Conservation (phyloP, 1,140 invertebrate genomes). For the Solenopsis invicta region DNA sequence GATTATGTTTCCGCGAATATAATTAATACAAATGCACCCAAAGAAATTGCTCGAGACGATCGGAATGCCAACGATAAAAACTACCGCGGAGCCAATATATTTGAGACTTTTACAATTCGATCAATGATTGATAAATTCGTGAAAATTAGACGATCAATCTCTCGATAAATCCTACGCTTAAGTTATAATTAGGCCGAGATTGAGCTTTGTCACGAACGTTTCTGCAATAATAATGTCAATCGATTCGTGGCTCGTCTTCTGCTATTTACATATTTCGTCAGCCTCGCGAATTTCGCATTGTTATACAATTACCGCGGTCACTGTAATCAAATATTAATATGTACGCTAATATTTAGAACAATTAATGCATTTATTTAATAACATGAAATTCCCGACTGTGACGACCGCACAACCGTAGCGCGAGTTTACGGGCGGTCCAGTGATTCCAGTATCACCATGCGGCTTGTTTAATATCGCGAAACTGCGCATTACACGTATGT, state of each 20-base stretch:
- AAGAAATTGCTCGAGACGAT: neutral
- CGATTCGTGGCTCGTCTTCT: neutral
- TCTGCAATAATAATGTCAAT: neutral
- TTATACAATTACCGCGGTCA: slow-evolving; percentile 13
- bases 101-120: neutral
- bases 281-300: slow-evolving; percentile 7
- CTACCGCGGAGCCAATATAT: neutral
- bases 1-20: neutral
- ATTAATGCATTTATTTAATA: slow-evolving; percentile 47
- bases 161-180: neutral
- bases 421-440: neutral
- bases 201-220: neutral
- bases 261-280: slow-evolving; percentile 30
- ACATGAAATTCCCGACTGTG: neutral
- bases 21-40: neutral
- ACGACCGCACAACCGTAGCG: neutral
- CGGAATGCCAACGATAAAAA: neutral
- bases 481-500: neutral
- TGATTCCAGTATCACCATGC: neutral
- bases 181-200: neutral
- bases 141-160: neutral
- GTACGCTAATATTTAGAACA: slow-evolving; percentile 47
- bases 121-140: slow-evolving; percentile 3
- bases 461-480: neutral
- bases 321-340: slow-evolving; percentile 43